Conservation (phyloP, 2,113 vertebrate genomes). For the Poicephalus meyeri region DNA sequence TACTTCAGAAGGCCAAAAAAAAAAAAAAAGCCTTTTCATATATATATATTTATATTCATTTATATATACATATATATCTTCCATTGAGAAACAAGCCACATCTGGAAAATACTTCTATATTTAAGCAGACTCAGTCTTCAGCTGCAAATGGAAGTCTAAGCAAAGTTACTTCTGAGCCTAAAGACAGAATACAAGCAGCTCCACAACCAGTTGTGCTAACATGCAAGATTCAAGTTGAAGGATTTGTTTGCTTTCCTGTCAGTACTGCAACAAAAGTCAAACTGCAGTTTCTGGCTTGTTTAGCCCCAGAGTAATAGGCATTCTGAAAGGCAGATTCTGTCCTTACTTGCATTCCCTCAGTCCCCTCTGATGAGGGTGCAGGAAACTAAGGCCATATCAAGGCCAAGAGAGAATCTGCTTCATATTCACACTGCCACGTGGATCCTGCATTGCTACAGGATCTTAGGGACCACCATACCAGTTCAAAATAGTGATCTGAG, state of each 20-base stretch:
- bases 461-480: not conserved
- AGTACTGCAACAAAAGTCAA: not conserved
- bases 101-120: not conserved
- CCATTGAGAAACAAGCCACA: not conserved
- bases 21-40: not conserved
- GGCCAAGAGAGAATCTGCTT: not conserved
- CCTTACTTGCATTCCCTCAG: not conserved
- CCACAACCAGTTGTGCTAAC: not conserved
- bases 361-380: not conserved
- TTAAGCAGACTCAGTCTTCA: not conserved
- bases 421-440: not conserved
- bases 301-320: not conserved
- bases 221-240: not conserved
- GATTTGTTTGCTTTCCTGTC: not conserved
- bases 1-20: not conserved
- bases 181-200: not conserved
- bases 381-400: not conserved
- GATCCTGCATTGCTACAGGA: not conserved
- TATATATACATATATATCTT: not conserved
- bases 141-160: not conserved
- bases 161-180: not conserved
- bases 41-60: not conserved
- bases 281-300: not conserved
- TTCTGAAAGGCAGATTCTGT: not conserved
- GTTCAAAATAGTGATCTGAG: not conserved